Evolutionary conservation across 2,113 vertebrate species (phyloP).

Genomic region (Archocentrus centrarchus): DNA sequence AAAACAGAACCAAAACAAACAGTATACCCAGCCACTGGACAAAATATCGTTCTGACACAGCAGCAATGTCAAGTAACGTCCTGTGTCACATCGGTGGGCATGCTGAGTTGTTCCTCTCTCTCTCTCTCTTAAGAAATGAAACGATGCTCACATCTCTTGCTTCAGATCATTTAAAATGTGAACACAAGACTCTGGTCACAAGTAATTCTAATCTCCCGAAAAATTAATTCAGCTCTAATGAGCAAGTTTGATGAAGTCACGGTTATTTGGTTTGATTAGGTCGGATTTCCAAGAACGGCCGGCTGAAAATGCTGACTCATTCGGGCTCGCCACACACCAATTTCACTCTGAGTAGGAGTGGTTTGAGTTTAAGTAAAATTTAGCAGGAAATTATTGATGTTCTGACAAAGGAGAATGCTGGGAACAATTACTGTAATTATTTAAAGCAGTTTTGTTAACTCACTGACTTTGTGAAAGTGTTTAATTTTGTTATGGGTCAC

Average conservation of each 20-base stretch:
- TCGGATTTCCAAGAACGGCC: constrained; percentile 12
- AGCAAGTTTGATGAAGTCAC: constrained; percentile 29
- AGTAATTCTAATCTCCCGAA: constrained; percentile 21
- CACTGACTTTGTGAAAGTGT: background rate
- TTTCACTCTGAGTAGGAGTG: background rate
- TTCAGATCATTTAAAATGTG: background rate
- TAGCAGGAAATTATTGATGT: background rate
- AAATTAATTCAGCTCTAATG: constrained; percentile 30
- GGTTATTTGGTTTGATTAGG: constrained; percentile 6
- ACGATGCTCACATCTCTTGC: background rate
- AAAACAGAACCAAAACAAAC: background rate
- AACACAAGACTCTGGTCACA: background rate
- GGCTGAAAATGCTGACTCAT: constrained; percentile 1
- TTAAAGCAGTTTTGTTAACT: background rate
- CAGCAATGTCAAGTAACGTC: background rate
- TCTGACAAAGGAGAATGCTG: background rate
- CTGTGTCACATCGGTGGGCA: background rate
- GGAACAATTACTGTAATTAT: background rate
- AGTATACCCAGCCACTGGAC: background rate
- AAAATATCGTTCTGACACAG: background rate
- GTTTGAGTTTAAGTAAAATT: background rate
- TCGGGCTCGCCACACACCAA: background rate
- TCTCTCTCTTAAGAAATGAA: background rate
- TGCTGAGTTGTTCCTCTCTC: background rate
- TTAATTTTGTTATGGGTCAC: no score